Percentiles rank a stretch among this genome's conserved stretches.
These are phyloP conservation scores for Chiridota heheva DNA, from an alignment of 35 echinoderm and acorn worm species.

Conservation along the genomic window DNA sequence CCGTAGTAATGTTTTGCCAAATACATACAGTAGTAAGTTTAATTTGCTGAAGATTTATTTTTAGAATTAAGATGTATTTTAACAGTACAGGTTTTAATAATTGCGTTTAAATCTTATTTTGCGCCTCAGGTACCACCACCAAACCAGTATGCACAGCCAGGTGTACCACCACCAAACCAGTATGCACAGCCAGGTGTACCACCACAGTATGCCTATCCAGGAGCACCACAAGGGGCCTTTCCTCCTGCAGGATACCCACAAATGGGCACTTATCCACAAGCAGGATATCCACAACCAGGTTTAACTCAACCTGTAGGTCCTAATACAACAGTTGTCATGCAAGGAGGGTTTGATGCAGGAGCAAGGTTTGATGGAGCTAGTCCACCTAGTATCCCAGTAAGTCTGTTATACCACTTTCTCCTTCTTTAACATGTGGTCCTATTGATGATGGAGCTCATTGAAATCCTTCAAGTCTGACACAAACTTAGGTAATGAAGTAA, in stretches of 20 bases:
- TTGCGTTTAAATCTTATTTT: neutral
- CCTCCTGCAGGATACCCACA: neutral
- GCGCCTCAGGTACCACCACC: neutral
- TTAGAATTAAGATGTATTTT: too few species aligned
- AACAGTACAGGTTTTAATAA: too few species aligned
- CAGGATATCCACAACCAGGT: slow-evolving; percentile 1
- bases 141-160: neutral
- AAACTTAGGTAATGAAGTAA: too few species aligned
- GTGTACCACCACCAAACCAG: too few species aligned
- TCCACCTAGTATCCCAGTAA: slow-evolving; percentile 82
- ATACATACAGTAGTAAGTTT: too few species aligned
- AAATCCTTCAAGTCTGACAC: too few species aligned
- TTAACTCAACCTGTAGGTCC: neutral
- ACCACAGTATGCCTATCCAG: neutral
- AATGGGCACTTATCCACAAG: neutral
- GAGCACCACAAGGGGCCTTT: too few species aligned
- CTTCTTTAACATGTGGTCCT: neutral
- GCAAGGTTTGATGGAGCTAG: slow-evolving; percentile 69
- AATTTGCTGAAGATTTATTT: too few species aligned
- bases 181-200: neutral
- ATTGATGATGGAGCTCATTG: neutral
- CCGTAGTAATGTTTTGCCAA: too few species aligned
- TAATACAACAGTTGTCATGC: slow-evolving; percentile 51
- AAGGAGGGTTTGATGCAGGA: slow-evolving; percentile 93
- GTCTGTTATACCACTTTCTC: slow-evolving; percentile 3